Evolutionary conservation across 2,113 vertebrate species (phyloP).

Genomic region (Cebidichthys violaceus): DNA sequence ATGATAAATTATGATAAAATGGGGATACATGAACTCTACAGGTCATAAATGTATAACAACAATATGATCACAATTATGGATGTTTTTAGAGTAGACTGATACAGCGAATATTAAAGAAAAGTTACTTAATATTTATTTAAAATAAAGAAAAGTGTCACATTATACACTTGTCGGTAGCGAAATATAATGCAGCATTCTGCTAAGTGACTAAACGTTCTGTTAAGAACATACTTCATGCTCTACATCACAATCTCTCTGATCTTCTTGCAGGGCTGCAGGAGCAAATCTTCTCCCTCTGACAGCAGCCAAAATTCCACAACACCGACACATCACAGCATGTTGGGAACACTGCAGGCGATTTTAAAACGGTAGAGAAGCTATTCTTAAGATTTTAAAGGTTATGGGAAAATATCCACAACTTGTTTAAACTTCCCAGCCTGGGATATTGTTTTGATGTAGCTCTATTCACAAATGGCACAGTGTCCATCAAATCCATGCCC

Average conservation of each 20-base stretch:
- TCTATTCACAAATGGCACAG: slow-evolving; percentile 51
- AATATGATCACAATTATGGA: background rate
- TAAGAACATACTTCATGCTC: background rate
- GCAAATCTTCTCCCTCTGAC: background rate
- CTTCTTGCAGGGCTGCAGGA: slow-evolving; percentile 1
- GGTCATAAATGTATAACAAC: background rate
- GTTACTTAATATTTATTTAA: background rate
- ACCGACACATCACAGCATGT: slow-evolving; percentile 25
- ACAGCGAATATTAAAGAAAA: background rate
- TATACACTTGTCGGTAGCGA: background rate
- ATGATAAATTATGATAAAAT: background rate
- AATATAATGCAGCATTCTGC: background rate
- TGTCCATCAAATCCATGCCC: slow-evolving; percentile 34
- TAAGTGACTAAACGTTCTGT: background rate
- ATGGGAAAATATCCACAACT: slow-evolving; percentile 32
- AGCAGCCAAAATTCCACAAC: slow-evolving; percentile 10
- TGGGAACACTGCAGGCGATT: slow-evolving; percentile 23
- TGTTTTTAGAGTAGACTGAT: background rate
- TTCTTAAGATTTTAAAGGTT: slow-evolving; percentile 25
- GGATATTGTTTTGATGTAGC: slow-evolving; percentile 44
- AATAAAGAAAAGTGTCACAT: background rate
- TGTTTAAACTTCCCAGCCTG: slow-evolving; percentile 19
- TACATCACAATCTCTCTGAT: slow-evolving; percentile 12
- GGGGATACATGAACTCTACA: background rate
- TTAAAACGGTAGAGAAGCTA: slow-evolving; percentile 37